A percentile compares a stretch with the other conserved stretches of the same genome.
Conservation (phyloP, 2,113 vertebrate genomes). For the Thomomys bottae region DNA sequence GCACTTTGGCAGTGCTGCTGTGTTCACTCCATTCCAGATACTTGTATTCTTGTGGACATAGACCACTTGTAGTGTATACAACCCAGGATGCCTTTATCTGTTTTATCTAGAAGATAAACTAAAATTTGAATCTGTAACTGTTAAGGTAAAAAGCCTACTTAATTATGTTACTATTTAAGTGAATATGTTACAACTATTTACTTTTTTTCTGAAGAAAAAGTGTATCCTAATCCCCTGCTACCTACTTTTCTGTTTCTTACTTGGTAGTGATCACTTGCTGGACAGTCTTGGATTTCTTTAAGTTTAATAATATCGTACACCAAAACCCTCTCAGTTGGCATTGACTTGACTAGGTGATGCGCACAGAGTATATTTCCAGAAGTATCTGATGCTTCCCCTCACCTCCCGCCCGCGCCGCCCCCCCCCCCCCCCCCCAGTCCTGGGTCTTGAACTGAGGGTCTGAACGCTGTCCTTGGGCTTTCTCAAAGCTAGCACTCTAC, state of each 20-base stretch:
- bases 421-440: no score
- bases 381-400: slow-evolving; percentile 55
- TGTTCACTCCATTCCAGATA: neutral
- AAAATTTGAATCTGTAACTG: slow-evolving; percentile 26
- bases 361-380: slow-evolving; percentile 14
- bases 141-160: slow-evolving; percentile 36
- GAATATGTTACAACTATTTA: slow-evolving; percentile 23
- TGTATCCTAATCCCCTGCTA: neutral
- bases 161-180: slow-evolving; percentile 24
- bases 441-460: no score
- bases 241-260: neutral
- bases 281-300: neutral
- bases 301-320: neutral
- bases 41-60: slow-evolving; percentile 20
- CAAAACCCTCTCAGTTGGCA: neutral
- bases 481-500: no score
- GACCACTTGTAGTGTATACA: slow-evolving; percentile 16
- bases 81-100: slow-evolving; percentile 38
- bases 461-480: no score
- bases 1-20: neutral
- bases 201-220: neutral
- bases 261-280: neutral
- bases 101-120: slow-evolving; percentile 33
- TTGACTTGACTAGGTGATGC: neutral
- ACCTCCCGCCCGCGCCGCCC: no score